Base-by-base conservation (phyloP, 2,113 vertebrate genomes). In the Tragelaphus buxtoni region DNA sequence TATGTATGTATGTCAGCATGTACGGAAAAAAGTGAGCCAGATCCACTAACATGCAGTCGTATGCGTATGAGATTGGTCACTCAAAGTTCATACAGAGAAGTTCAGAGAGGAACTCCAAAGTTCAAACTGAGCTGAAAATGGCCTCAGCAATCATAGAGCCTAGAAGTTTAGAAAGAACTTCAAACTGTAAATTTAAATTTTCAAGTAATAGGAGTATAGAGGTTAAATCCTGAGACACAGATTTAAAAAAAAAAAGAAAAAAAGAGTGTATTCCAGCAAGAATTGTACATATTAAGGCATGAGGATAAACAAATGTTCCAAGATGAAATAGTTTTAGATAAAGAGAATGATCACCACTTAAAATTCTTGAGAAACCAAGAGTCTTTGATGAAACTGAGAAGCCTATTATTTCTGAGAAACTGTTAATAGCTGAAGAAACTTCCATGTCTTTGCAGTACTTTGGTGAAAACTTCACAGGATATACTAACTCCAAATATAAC, bases 341-440 rank as follows among this genome's bases (percentile, higher is more conserved):
- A 91, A 49, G 10, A 88, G 7, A 93, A 20, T 45, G 35, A 96
- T 63, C 22, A 87, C 30, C 55, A 93, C 39, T 83, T 45, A 88
- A 80, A 96, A 84, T 63, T 87, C 53, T 45, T 91, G 83, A 91
- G 47, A 95, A 94, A 69, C n/a, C 58, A 72, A 74, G 60, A 84
- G 14, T 77, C 69, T 95, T 18, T 20, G 30, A 72, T 58, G 51
- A 90, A 63, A 72, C 14, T 81, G 39, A 85, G 51, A 1, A 45
- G 39, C 76, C 35, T 65, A 9, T 92, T 53, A 60, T 83, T 53
- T 79, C 88, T 87, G 26, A 45, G 10, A 96, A 84, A 39, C 55
- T 83, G 5, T 90, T 91, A 96, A 81, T 6, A 87, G 72, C 9
- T 69, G 16, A 51, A 92, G 16, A 86, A 85, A 61, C 14, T 55